phyloP scores from a whole-genome alignment of 2,113 vertebrate genomes.

The Barnardius zonarius region DNA sequence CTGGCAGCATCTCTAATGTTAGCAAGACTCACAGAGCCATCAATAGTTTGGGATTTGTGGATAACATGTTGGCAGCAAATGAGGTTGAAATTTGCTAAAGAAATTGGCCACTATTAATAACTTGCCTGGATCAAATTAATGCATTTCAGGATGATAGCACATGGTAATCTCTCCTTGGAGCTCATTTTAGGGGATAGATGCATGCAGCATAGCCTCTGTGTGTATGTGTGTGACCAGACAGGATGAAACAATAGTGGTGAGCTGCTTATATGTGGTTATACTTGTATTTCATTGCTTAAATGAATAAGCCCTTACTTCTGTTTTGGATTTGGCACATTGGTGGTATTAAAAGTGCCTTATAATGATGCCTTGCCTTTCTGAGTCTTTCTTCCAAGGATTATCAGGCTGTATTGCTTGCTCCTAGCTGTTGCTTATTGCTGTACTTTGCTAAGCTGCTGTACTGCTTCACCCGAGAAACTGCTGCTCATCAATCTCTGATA shows the following conservation, averaged over 20 bases:
- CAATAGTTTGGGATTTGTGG: neutral
- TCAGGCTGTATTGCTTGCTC: neutral
- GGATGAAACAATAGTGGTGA: neutral
- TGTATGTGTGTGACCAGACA: neutral
- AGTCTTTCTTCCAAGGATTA: neutral
- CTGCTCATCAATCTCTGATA: neutral
- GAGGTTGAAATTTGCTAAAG: neutral
- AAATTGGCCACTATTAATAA: conserved; percentile 5
- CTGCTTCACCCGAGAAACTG: neutral
- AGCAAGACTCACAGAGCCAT: neutral
- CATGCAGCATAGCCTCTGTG: neutral
- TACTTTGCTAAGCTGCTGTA: neutral
- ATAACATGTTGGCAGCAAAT: neutral
- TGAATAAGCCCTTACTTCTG: neutral
- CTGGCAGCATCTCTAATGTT: neutral
- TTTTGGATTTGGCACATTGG: neutral
- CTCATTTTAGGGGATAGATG: neutral
- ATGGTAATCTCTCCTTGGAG: neutral
- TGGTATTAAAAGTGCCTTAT: neutral
- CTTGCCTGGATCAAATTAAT: conserved; percentile 20
- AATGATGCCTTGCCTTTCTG: neutral
- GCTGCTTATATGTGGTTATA: neutral
- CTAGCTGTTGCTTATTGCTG: neutral
- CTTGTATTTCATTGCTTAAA: neutral
- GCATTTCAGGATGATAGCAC: neutral